Conservation (phyloP, 1,140 invertebrate species). For the Linepithema humile region DNA sequence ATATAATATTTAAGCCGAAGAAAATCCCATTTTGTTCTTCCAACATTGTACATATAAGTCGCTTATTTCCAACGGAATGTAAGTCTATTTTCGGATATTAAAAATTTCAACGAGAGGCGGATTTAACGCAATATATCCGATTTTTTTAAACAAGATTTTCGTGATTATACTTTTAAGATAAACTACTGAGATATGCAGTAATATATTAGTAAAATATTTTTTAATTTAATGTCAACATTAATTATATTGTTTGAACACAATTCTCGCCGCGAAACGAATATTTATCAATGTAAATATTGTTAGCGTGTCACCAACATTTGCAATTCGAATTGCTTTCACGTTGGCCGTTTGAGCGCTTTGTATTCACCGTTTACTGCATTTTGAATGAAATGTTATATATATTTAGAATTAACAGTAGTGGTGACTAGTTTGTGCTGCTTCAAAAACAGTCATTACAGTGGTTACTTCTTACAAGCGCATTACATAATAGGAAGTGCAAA, state of each 20-base stretch:
- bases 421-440: neutral
- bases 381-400: constrained; percentile 15
- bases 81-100: constrained; percentile 1
- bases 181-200: neutral
- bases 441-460: neutral
- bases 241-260: constrained; percentile 8
- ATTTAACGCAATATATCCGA: neutral
- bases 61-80: neutral
- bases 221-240: neutral
- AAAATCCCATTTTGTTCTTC: neutral
- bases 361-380: constrained; percentile 2
- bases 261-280: neutral
- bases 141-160: neutral
- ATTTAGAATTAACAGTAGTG: neutral
- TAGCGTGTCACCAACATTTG: constrained; percentile 2
- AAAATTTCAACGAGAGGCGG: neutral
- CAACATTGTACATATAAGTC: neutral
- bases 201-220: neutral
- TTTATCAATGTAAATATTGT: constrained; percentile 23
- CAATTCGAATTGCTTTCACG: constrained; percentile 5
- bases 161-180: neutral
- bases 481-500: neutral
- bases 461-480: neutral
- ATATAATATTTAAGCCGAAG: neutral
- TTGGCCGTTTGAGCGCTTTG: constrained; percentile 2